Evolutionary conservation across 1,140 invertebrate species (phyloP).

Genomic region (Ylistrum balloti): DNA sequence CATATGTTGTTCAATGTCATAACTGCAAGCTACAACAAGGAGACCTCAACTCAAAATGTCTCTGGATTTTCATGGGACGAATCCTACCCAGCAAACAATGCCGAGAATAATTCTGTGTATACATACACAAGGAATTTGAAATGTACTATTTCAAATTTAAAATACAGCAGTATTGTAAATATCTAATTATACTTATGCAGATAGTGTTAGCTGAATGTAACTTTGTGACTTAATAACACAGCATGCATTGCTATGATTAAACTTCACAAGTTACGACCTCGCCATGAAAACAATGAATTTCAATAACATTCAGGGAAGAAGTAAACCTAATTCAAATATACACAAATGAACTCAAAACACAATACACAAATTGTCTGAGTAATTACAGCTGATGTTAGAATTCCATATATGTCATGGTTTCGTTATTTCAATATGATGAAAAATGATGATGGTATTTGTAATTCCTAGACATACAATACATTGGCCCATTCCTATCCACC

Average conservation of each 20-base stretch:
- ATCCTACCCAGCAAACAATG: too few relatives aligned
- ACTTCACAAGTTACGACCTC: not conserved
- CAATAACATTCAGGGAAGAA: not conserved
- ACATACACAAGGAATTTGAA: too few relatives aligned
- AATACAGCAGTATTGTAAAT: not conserved
- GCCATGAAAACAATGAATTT: not conserved
- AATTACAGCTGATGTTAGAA: slow-evolving; percentile 10
- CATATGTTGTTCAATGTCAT: too few relatives aligned
- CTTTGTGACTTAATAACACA: not conserved
- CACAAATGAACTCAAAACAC: slow-evolving; percentile 17
- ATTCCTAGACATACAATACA: not conserved
- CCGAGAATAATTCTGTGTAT: too few relatives aligned
- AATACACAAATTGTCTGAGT: slow-evolving; percentile 27
- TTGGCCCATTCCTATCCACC: not conserved
- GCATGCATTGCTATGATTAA: not conserved
- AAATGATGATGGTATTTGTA: not conserved
- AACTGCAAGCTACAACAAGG: too few relatives aligned
- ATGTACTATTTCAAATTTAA: not conserved
- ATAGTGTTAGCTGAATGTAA: not conserved
- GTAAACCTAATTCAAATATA: slow-evolving; percentile 22
- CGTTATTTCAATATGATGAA: slow-evolving; percentile 18
- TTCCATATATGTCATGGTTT: slow-evolving; percentile 20
- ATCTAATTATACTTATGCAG: not conserved
- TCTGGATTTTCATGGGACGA: too few relatives aligned
- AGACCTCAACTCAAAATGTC: too few relatives aligned